Base-by-base conservation (phyloP, 2,888 invertebrate species). In the Lithophane semibrunnea region DNA sequence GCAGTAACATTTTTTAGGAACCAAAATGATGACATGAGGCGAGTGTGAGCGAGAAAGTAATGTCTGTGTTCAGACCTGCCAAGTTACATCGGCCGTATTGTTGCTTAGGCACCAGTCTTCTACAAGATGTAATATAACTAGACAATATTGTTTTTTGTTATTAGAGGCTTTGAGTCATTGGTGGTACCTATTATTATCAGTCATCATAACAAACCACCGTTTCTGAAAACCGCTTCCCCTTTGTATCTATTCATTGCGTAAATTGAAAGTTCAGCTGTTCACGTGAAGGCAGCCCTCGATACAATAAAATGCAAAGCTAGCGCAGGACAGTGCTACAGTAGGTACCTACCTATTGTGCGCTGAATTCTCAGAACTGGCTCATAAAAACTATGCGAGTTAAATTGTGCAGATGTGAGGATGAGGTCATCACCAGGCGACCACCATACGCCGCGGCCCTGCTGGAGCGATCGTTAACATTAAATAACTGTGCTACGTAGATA, bases 331-430 rank as follows among this genome's bases (percentile, higher is more conserved):
- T 58, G 75, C 58, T 37, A 42, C n/a, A n/a, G 37, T 37, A 37
- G 37, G 47, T 66, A 29, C 29, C 29, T 66, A 29, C 29, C 29
- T 29, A 56, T 73, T 24, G 70, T 47, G 70, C 37, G n/a, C 65
- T 67, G 58, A 73, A 29, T 84, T 86, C 84, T 79, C 44, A 65
- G 86, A 78, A 87, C 49, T 13, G 68, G 67, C 68, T 77, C 76
- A 29, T 77, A 75, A 82, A 73, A 73, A 69, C 63, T 60, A 65
- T 58, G 66, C 75, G 66, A 80, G 79, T 85, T 76, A 77, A 82
- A 63, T 80, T 76, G 71, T 79, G 64, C 90, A 89, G 89, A 88
- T 88, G 87, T 77, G 79, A 24, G 73, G 73, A 83, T 89, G 89
- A 89, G 83, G 73, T 89, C 89, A 89, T 77, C 80, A 3, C 21